Conservation (phyloP, 2,797 vertebrate genomes). For the Danio choprae region DNA sequence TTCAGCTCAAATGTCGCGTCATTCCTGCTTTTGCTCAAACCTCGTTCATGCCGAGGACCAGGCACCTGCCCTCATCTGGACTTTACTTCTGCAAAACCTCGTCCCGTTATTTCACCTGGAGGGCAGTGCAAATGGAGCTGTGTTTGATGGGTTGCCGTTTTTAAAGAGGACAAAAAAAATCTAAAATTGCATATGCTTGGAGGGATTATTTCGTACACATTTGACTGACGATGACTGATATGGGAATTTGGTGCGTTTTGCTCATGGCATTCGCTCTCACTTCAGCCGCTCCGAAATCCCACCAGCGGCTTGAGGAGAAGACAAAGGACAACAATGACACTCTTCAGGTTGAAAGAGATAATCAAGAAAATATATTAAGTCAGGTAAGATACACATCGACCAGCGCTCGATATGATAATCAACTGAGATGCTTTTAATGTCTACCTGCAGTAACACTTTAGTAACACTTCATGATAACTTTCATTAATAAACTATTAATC, state of each 20-base stretch:
- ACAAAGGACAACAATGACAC: conserved; percentile 59
- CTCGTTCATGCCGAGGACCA: conserved; percentile 11
- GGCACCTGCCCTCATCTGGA: conserved; percentile 39
- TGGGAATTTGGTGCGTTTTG: conserved; percentile 53
- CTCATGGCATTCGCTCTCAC: conserved; percentile 59
- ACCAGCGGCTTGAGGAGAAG: conserved; percentile 29
- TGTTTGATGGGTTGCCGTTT: not conserved
- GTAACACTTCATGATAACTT: conserved; percentile 6
- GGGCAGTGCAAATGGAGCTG: conserved; percentile 9
- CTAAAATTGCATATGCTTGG: not conserved
- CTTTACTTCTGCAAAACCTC: conserved; percentile 12
- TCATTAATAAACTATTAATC: not conserved
- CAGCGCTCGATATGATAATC: not conserved
- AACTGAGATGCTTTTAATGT: not conserved
- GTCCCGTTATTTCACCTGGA: conserved; percentile 6
- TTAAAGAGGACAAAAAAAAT: not conserved
- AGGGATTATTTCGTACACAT: conserved; percentile 9
- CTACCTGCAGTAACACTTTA: not conserved
- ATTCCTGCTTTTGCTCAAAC: conserved; percentile 9
- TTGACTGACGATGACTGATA: conserved; percentile 48
- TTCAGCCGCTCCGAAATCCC: conserved; percentile 64
- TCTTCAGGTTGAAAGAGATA: conserved; percentile 79
- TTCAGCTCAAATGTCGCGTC: conserved; percentile 15
- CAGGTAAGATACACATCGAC: conserved; percentile 77
- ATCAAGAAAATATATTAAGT: conserved; percentile 83